Base-by-base conservation (phyloP, 2,888 invertebrate species). In the Spodoptera picta region DNA sequence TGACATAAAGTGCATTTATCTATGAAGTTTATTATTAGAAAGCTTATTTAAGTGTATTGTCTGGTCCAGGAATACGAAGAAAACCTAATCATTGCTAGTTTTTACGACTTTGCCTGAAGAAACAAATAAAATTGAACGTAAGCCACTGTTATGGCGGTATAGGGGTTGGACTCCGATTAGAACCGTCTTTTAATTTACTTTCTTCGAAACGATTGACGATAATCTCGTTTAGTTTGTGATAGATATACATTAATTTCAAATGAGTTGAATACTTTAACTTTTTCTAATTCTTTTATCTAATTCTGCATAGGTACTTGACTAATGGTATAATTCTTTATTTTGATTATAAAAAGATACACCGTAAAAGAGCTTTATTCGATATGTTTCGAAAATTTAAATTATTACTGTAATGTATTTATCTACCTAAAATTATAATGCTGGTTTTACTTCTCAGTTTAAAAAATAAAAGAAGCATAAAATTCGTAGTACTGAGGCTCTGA, bases 161-260 rank as follows among this genome's bases (percentile, higher is more conserved):
- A 48, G 44, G 43, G 54, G 42, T 60, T 57, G 47, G 52, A 55
- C 49, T 54, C 51, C 43, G 19, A 57, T 56, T 61, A 58, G 60
- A 68, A 64, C 59, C 23, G 42, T 63, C 52, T 57, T 71, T 72
- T 52, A 60, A 65, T 60, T 65, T 59, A 73, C 55, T 65, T 72
- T 3, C 2, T 43, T 60, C 53, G 48, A 43, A 56, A 27, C 11
- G 41, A 6, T 52, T 60, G 9, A 9, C 36, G 52, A 53, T 6
- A 45, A 55, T 54, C 55, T 49, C 11, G 9, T 67, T 46, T 42
- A 12, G 60, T 71, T 47, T 50, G 23, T 31, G 44, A 45, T 52
- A 14, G 5, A 3, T 14, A 7, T 49, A 55, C 46, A 51, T 60
- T 14, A 47, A 23, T 36, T 36, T 36, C 4, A 36, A 9, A 9